phyloP scores from a whole-genome alignment of 2,113 vertebrate species.

The Malaclemys terrapin region DNA sequence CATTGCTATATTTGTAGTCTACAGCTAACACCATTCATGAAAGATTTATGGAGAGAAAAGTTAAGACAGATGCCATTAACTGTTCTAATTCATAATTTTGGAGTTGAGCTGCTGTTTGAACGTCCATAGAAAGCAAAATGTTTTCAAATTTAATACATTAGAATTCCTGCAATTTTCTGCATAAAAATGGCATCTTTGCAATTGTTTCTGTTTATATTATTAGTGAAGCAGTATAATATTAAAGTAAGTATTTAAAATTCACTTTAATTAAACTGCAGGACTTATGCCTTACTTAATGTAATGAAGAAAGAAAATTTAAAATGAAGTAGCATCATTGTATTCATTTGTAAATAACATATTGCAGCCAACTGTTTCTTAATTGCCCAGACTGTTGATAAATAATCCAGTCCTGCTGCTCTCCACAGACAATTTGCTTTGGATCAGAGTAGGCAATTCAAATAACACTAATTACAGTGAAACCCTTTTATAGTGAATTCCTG shows the following conservation, averaged over 20 bases:
- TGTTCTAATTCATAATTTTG: background rate
- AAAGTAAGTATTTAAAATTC: conserved; percentile 70
- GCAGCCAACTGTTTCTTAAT: conserved; percentile 95
- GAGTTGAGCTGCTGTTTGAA: background rate
- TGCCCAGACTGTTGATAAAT: conserved; percentile 94
- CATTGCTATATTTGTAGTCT: background rate
- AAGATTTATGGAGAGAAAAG: background rate
- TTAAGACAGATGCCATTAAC: background rate
- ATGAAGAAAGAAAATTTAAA: conserved; percentile 80
- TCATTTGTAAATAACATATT: conserved; percentile 90
- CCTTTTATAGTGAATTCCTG: conserved; percentile 74
- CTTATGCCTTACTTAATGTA: conserved; percentile 71
- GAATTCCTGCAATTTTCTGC: conserved; percentile 13
- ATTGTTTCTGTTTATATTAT: conserved; percentile 37
- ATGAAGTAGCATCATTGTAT: conserved; percentile 80
- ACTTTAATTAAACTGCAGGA: conserved; percentile 77
- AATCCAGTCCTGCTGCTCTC: conserved; percentile 90
- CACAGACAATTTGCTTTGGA: conserved; percentile 92
- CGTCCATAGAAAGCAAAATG: accelerated
- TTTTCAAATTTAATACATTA: conserved; percentile 2
- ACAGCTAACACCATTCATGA: background rate
- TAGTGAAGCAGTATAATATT: conserved; percentile 61
- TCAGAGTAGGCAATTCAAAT: conserved; percentile 91
- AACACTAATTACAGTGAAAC: conserved; percentile 86
- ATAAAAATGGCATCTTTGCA: conserved; percentile 22